Conservation (phyloP, 1,140 invertebrate species). For the Copidosoma floridanum region DNA sequence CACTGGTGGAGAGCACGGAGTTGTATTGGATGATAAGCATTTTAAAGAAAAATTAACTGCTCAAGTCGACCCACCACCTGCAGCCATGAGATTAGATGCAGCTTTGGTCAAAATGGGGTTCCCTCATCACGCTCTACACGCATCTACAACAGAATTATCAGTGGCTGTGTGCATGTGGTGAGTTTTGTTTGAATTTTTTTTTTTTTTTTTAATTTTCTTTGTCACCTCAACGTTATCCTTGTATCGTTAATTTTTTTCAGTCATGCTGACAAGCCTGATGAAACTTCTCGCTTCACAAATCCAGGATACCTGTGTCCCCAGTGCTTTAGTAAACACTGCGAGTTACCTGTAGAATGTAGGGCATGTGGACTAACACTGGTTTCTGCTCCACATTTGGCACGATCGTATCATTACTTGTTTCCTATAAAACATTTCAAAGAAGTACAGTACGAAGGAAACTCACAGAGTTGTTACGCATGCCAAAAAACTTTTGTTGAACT, state of each 20-base stretch:
- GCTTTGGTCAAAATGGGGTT: constrained; percentile 93
- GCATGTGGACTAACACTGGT: constrained; percentile 95
- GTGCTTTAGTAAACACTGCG: constrained; percentile 96
- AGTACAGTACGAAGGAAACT: constrained; percentile 54
- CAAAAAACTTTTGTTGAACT: constrained; percentile 65
- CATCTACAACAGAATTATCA: constrained; percentile 60
- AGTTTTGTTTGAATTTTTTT: constrained; percentile 42
- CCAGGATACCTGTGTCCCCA: constrained; percentile 94
- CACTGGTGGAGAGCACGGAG: constrained; percentile 82
- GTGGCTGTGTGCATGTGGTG: constrained; percentile 86
- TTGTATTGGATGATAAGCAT: constrained; percentile 90
- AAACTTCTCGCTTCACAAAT: constrained; percentile 64
- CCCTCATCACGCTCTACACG: constrained; percentile 65
- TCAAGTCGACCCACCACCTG: constrained; percentile 86
- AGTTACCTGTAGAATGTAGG: constrained; percentile 94
- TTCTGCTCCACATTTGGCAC: constrained; percentile 93
- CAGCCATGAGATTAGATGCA: constrained; percentile 75
- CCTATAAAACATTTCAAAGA: constrained; percentile 85
- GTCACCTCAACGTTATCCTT: constrained; percentile 2
- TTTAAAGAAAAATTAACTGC: constrained; percentile 75
- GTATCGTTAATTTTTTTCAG: constrained; percentile 52
- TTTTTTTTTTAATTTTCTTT: constrained; percentile 4
- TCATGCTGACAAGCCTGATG: constrained; percentile 76
- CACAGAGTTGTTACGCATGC: constrained; percentile 69
- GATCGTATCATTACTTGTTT: constrained; percentile 96